A percentile compares a stretch with the other conserved stretches of the same genome.
phyloP scores from a whole-genome alignment of 2,113 vertebrate genomes.

The Cacatua alba region DNA sequence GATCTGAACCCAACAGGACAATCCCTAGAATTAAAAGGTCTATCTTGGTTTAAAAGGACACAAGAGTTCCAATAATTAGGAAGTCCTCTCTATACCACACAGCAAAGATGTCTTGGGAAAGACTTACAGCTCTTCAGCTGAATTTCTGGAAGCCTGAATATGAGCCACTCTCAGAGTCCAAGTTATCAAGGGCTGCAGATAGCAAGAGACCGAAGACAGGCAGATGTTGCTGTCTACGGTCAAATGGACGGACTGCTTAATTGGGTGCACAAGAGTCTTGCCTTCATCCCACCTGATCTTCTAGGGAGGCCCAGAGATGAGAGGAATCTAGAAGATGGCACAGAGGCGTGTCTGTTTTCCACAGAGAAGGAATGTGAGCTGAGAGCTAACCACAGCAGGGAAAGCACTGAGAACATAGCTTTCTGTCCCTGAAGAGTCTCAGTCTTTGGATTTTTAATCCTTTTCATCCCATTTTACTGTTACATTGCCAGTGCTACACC shows the following conservation, averaged over 20 bases:
- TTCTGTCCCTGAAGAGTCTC: neutral
- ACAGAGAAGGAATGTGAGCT: neutral
- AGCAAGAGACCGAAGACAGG: fast-evolving
- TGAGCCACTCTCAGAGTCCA: neutral
- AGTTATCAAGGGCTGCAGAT: neutral
- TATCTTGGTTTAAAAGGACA: neutral
- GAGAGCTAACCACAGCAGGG: neutral
- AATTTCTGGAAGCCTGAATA: neutral
- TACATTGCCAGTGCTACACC: neutral
- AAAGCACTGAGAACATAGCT: neutral
- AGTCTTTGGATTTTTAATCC: neutral
- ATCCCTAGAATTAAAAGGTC: neutral
- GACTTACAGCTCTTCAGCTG: neutral
- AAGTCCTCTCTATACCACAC: neutral
- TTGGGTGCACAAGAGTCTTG: neutral
- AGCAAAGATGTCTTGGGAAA: neutral
- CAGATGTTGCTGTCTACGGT: neutral
- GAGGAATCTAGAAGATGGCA: neutral
- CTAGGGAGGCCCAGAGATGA: neutral
- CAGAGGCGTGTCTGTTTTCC: neutral
- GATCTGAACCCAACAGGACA: neutral
- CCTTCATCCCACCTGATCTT: neutral
- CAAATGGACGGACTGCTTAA: neutral
- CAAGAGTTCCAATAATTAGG: neutral
- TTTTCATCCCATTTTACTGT: neutral